A percentile compares a stretch with the other conserved stretches of the same genome.
These are phyloP conservation scores for Caenorhabditis latens DNA, from an alignment of 1,140 invertebrate genomes.

Conservation along the genomic window DNA sequence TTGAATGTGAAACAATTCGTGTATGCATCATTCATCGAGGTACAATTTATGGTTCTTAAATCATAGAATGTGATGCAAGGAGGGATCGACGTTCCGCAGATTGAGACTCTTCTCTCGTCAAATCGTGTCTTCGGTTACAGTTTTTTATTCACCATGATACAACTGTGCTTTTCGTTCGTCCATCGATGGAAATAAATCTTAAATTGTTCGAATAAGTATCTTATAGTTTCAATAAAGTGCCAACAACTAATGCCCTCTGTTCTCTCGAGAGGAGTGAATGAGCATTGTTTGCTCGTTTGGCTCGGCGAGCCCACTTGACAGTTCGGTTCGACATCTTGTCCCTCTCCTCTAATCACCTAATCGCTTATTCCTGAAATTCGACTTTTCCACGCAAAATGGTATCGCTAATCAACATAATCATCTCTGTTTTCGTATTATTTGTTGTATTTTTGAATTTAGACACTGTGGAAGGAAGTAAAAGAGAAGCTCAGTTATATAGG, in stretches of 20 bases:
- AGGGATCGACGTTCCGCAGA: no score
- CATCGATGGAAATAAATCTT: no score
- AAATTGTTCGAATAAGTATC: neutral
- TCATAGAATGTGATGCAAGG: no score
- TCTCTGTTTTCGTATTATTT: neutral
- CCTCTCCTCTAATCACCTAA: conserved; percentile 18
- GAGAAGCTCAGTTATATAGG: conserved; percentile 50
- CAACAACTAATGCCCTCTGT: conserved; percentile 2
- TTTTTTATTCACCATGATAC: no score
- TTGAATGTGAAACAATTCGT: no score
- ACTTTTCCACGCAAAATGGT: neutral
- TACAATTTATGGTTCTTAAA: no score
- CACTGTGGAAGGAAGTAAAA: conserved; percentile 50
- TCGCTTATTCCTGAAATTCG: conserved; percentile 10
- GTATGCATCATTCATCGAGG: no score
- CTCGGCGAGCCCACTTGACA: conserved; percentile 44
- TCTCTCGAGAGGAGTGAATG: conserved; percentile 31
- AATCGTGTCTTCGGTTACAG: no score
- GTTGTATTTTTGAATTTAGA: neutral
- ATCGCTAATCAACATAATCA: neutral
- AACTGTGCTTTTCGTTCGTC: no score
- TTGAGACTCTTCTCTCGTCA: no score
- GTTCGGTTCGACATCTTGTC: conserved; percentile 48
- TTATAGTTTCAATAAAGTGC: neutral
- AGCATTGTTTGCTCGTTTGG: conserved; percentile 29